Percentiles rank a stretch among this genome's conserved stretches.
Evolutionary conservation across 2,113 vertebrate genomes (phyloP).

Genomic region (Pomatorhinus ruficollis): DNA sequence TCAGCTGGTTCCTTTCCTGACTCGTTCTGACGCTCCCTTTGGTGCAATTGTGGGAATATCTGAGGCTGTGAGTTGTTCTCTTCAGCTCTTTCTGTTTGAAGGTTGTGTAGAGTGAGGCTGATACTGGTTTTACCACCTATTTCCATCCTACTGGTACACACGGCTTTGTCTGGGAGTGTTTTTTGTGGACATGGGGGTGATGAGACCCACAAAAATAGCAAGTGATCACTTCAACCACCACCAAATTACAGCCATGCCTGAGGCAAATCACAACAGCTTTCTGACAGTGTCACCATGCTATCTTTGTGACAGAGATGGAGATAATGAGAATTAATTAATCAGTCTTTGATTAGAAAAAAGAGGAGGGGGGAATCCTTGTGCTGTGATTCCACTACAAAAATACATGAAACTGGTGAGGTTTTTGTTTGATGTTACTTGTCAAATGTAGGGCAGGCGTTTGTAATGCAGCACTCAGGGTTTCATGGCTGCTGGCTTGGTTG

Average conservation of each 20-base stretch:
- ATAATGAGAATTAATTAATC: slow-evolving; percentile 70
- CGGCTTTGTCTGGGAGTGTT: neutral
- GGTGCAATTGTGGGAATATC: neutral
- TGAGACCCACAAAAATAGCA: neutral
- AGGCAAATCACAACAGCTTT: slow-evolving; percentile 45
- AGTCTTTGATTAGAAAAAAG: slow-evolving; percentile 51
- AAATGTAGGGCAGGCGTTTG: neutral
- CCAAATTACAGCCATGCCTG: slow-evolving; percentile 41
- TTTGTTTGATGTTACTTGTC: slow-evolving; percentile 21
- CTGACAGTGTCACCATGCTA: slow-evolving; percentile 38
- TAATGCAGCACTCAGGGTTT: accelerated
- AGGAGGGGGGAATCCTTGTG: neutral
- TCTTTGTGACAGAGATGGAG: slow-evolving; percentile 61
- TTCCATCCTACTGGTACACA: neutral
- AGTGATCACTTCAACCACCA: neutral
- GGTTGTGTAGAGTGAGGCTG: neutral
- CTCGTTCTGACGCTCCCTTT: neutral
- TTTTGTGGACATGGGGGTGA: neutral
- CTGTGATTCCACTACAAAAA: neutral
- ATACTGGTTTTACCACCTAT: neutral
- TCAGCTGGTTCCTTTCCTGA: neutral
- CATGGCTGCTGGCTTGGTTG: neutral
- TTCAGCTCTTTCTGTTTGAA: neutral
- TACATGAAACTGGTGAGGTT: neutral
- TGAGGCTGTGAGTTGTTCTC: neutral